phyloP scores from a whole-genome alignment of 2,113 vertebrate species.

The Poicephalus gulielmi region DNA sequence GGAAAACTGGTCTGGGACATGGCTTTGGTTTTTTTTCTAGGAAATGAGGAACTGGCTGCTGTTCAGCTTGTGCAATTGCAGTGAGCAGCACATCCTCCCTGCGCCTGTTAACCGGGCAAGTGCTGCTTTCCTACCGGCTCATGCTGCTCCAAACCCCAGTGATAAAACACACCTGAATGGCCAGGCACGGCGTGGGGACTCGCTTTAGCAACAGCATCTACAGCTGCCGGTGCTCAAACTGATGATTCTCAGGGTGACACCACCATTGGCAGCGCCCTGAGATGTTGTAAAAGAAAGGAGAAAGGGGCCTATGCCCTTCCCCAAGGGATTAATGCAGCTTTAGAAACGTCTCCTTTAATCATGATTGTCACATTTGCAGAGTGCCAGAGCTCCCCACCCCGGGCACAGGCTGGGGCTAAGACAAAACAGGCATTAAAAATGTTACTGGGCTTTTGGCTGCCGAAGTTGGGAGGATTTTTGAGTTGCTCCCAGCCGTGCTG shows the following conservation, averaged over 20 bases:
- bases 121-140: not conserved
- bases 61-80: constrained; percentile 28
- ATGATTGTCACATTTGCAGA: not conserved
- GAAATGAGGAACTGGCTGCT: constrained; percentile 14
- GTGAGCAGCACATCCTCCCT: not conserved
- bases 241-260: not conserved
- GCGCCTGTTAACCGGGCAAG: not conserved
- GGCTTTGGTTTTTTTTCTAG: not conserved
- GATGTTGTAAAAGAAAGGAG: not conserved
- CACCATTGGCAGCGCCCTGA: rapidly evolving
- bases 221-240: rapidly evolving
- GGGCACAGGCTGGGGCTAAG: not conserved
- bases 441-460: not conserved
- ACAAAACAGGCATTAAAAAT: not conserved
- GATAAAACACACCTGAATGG: not conserved
- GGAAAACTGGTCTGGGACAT: constrained; percentile 3
- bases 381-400: not conserved
- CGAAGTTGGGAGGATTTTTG: not conserved
- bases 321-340: not conserved
- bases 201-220: rapidly evolving
- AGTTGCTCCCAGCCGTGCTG: not conserved
- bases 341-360: not conserved
- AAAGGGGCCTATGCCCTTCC: not conserved
- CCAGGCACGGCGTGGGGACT: not conserved
- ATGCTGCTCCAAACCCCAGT: rapidly evolving